Conservation (phyloP, 2,888 invertebrate species). For the Rhagium mordax region DNA sequence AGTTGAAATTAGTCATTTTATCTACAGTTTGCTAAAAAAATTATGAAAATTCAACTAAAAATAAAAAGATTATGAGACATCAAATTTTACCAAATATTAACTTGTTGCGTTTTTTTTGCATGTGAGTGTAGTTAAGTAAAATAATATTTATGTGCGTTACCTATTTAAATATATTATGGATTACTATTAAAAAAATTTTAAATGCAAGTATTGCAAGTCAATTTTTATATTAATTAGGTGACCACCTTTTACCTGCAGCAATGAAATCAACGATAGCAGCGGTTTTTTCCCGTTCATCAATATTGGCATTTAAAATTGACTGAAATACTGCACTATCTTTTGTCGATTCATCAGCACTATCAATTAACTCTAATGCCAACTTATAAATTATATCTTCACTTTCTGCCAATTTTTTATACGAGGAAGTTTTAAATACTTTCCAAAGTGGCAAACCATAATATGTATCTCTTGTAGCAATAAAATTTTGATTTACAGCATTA, state of each 20-base stretch:
- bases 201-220: no score
- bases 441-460: constrained; percentile 87
- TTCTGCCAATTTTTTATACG: constrained; percentile 79
- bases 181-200: no score
- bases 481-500: constrained; percentile 83
- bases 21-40: no score
- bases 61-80: no score
- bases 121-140: no score
- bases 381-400: constrained; percentile 86
- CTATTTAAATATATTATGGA: no score
- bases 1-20: no score
- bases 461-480: constrained; percentile 82
- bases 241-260: constrained; percentile 75
- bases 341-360: constrained; percentile 74
- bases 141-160: no score
- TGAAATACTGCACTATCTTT: constrained; percentile 81
- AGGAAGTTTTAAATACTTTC: constrained; percentile 83
- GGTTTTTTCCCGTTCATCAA: constrained; percentile 87
- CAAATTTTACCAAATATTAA: no score
- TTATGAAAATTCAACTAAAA: no score
- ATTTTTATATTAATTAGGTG: no score
- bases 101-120: no score
- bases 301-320: constrained; percentile 80
- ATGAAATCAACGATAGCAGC: constrained; percentile 90
- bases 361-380: constrained; percentile 85